Evolutionary conservation across 2,797 vertebrate species (phyloP).

Genomic region (Lacerta viridis): DNA sequence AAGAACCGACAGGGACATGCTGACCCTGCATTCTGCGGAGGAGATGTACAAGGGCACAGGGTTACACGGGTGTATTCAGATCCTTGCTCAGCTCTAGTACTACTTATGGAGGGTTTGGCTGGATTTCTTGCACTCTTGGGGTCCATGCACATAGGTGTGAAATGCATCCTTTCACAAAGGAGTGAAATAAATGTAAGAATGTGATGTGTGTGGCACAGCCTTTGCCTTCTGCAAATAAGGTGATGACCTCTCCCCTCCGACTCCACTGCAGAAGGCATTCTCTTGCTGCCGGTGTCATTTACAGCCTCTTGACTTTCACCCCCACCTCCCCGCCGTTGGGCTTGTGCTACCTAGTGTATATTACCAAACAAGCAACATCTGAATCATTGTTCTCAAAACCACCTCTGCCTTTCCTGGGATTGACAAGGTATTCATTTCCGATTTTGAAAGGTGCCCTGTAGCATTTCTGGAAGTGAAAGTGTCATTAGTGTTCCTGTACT

Average conservation of each 20-base stretch:
- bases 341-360: neutral
- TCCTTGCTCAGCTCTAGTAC: neutral
- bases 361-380: neutral
- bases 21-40: neutral
- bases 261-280: neutral
- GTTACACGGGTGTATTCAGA: neutral
- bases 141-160: neutral
- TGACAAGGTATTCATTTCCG: neutral
- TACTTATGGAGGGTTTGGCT: neutral
- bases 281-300: neutral
- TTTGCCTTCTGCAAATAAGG: neutral
- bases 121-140: neutral
- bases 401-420: rapidly evolving
- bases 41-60: neutral
- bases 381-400: neutral
- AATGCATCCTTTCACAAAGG: rapidly evolving
- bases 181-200: neutral
- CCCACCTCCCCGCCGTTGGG: no score
- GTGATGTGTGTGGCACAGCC: no score
- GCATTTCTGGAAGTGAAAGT: neutral
- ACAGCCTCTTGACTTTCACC: conserved; percentile 6
- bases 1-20: no score
- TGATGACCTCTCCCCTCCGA: neutral
- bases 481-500: neutral
- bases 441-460: neutral